Percentiles rank a stretch among this genome's conserved stretches.
Evolutionary conservation across 2,113 vertebrate species (phyloP).

Genomic region (Mustela lutreola): DNA sequence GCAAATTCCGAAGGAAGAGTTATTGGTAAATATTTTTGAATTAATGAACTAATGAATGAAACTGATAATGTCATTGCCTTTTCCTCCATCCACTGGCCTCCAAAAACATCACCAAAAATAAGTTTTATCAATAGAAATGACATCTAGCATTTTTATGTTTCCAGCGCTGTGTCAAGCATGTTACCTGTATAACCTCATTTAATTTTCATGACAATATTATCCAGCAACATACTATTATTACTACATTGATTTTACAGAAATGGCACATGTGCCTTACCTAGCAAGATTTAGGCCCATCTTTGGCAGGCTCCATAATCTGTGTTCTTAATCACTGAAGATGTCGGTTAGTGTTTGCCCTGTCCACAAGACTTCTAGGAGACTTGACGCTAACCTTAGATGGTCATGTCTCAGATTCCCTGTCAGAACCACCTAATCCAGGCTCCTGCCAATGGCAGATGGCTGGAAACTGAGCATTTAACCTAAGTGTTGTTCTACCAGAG

Average conservation of each 20-base stretch:
- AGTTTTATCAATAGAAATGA: background rate
- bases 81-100: background rate
- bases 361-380: background rate
- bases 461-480: background rate
- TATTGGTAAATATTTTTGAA: background rate
- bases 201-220: background rate
- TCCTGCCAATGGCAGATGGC: background rate
- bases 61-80: background rate
- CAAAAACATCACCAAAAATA: background rate
- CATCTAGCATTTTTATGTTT: background rate
- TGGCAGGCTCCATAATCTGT: background rate
- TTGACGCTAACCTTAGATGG: background rate
- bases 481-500: background rate
- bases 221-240: background rate
- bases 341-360: background rate
- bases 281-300: background rate
- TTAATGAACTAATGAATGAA: slow-evolving; percentile 8
- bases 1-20: slow-evolving; percentile 32
- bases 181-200: background rate
- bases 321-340: background rate
- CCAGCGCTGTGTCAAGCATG: background rate
- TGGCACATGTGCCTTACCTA: background rate
- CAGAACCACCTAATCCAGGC: background rate
- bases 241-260: background rate
- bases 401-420: background rate